phyloP scores from a whole-genome alignment of 2,888 invertebrate genomes.

The Rhagium mordax region DNA sequence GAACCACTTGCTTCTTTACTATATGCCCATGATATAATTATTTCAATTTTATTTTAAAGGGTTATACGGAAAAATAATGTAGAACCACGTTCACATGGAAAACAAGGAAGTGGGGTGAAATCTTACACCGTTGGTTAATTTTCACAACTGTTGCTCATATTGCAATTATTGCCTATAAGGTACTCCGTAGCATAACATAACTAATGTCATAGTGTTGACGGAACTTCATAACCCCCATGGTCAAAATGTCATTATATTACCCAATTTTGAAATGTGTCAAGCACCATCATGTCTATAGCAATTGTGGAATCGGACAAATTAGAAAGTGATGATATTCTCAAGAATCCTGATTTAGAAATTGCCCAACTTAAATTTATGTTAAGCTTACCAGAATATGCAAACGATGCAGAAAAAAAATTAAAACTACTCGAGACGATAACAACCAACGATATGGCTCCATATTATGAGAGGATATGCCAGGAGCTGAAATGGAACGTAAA shows the following conservation, averaged over 20 bases:
- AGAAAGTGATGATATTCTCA: conserved; percentile 37
- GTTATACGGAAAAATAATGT: too few relatives aligned
- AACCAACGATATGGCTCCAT: conserved; percentile 76
- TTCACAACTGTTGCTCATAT: too few relatives aligned
- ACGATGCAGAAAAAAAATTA: conserved; percentile 69
- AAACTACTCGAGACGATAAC: conserved; percentile 71
- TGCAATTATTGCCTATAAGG: too few relatives aligned
- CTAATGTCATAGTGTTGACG: too few relatives aligned
- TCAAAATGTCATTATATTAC: conserved; percentile 4
- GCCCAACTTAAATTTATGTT: conserved; percentile 75
- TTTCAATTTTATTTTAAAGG: too few relatives aligned
- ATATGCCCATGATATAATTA: too few relatives aligned
- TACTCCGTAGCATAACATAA: too few relatives aligned
- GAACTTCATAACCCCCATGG: neutral
- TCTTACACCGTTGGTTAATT: too few relatives aligned
- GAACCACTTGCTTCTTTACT: too few relatives aligned
- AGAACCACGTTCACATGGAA: too few relatives aligned
- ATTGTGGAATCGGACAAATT: conserved; percentile 47
- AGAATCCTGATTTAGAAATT: conserved; percentile 62
- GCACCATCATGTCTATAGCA: neutral
- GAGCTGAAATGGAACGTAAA: conserved; percentile 71
- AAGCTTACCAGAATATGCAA: conserved; percentile 69
- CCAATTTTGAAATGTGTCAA: conserved; percentile 19
- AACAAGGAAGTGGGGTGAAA: too few relatives aligned
- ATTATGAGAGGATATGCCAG: conserved; percentile 74